These are phyloP conservation scores for Physocephala rufipes DNA, from an alignment of 2,888 invertebrate species.

Conservation along the genomic window DNA sequence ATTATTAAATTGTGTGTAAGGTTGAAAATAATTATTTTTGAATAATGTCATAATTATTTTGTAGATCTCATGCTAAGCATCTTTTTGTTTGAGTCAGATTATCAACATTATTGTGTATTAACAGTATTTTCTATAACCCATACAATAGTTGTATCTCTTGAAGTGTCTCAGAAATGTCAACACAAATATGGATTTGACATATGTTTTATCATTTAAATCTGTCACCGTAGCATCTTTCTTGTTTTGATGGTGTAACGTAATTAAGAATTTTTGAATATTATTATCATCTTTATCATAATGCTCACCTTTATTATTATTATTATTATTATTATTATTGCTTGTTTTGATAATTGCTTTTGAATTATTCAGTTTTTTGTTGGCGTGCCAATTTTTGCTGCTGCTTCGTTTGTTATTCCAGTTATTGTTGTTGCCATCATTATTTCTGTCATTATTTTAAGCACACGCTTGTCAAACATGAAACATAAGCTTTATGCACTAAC, in stretches of 20 bases:
- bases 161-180: not conserved
- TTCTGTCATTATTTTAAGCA: slow-evolving; percentile 21
- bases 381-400: too few species aligned
- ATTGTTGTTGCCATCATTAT: not conserved
- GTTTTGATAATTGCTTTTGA: too few species aligned
- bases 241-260: not conserved
- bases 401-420: not conserved
- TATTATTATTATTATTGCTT: not conserved
- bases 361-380: too few species aligned
- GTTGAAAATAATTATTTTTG: too few species aligned
- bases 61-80: too few species aligned
- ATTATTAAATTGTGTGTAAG: too few species aligned
- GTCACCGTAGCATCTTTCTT: not conserved
- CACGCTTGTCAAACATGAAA: slow-evolving; percentile 27
- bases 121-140: too few species aligned
- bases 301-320: not conserved
- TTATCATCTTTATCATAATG: not conserved
- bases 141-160: not conserved
- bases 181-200: slow-evolving; percentile 1
- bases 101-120: too few species aligned
- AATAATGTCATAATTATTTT: too few species aligned
- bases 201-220: not conserved
- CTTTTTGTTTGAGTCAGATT: too few species aligned
- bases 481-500: slow-evolving; percentile 12
- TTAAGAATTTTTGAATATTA: not conserved